Base-by-base conservation (phyloP, 2,888 invertebrate genomes). In the Cephonodes hylas region DNA sequence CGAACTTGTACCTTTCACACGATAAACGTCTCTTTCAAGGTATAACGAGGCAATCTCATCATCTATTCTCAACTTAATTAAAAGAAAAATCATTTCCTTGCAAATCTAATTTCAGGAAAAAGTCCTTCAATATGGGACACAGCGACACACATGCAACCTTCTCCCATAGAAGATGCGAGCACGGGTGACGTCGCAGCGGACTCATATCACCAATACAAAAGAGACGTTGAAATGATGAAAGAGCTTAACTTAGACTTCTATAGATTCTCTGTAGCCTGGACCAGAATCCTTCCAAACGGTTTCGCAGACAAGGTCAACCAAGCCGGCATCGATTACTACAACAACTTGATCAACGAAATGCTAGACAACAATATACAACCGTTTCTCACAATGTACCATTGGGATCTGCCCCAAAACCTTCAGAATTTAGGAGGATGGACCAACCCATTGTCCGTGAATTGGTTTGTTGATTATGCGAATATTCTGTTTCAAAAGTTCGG, bases 191-290 rank as follows among this genome's bases (percentile, higher is more conserved):
- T 94, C 0, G 94, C 96, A 0, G 94, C 94, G 34, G 94, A 96
- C 77, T 95, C 95, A 10, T 95, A 95, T 78, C 90, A 95, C 75
- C 91, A 88, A 59, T 94, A 93, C 77, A 84, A 91, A 69, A 91
- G 94, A 27, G 93, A 94, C 67, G 84, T 93, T 0, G 76, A 86
- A 63, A 78, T 91, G 58, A 74, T 92, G 61, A 82, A 80, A 45
- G 83, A 91, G 45, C 73, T 94, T 0, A 88, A 89, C 4, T 75
- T 94, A 0, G 76, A 93, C 63, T 93, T 92, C 72, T 94, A 94
- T 71, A 81, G 93, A 42, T 94, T 95, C 78, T 94, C 94, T 2
- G 79, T 95, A 44, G 93, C 95, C 0, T 96, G 96, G 96, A 71
- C 94, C 0, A 85, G 96, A 60, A 87, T 96, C 7, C 77, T 95